Percentiles rank a stretch among this genome's conserved stretches.
Conservation (phyloP, 1,140 invertebrate species). For the Listronotus bonariensis region DNA sequence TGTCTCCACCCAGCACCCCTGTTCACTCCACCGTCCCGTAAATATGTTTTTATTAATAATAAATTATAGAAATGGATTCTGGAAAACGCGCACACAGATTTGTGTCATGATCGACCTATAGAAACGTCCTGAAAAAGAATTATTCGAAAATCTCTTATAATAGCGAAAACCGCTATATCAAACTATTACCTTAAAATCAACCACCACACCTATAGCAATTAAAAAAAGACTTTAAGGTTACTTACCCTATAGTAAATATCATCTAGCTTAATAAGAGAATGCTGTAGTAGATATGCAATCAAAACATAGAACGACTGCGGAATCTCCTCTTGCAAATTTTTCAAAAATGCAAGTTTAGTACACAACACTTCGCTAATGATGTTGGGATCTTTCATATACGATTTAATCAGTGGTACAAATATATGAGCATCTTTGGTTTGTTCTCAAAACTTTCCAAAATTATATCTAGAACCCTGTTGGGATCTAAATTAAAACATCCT, state of each 20-base stretch:
- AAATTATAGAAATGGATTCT: too few relatives aligned
- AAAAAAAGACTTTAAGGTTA: background rate
- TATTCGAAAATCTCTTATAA: too few relatives aligned
- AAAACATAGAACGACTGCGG: conserved; percentile 86
- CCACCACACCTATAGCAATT: too few relatives aligned
- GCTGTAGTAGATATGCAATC: conserved; percentile 86
- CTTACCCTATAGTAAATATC: conserved; percentile 91
- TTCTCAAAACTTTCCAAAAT: conserved; percentile 97
- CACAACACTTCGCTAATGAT: conserved; percentile 93
- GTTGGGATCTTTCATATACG: conserved; percentile 82
- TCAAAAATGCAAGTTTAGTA: conserved; percentile 88
- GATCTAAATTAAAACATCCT: conserved; percentile 99
- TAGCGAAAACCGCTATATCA: too few relatives aligned
- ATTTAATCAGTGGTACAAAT: conserved; percentile 83
- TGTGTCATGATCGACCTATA: too few relatives aligned
- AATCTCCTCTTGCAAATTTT: conserved; percentile 65
- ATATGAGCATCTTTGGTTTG: conserved; percentile 71
- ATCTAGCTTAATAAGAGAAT: conserved; percentile 83
- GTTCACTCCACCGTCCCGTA: too few relatives aligned
- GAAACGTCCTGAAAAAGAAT: too few relatives aligned
- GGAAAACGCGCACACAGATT: too few relatives aligned
- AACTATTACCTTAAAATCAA: too few relatives aligned
- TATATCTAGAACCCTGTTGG: conserved; percentile 95
- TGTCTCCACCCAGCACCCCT: too few relatives aligned
- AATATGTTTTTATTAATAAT: too few relatives aligned